A percentile compares a stretch with the other conserved stretches of the same genome.
These are phyloP conservation scores for Drosophila nigrodunni DNA, from an alignment of 1,140 invertebrate genomes.

Conservation along the genomic window DNA sequence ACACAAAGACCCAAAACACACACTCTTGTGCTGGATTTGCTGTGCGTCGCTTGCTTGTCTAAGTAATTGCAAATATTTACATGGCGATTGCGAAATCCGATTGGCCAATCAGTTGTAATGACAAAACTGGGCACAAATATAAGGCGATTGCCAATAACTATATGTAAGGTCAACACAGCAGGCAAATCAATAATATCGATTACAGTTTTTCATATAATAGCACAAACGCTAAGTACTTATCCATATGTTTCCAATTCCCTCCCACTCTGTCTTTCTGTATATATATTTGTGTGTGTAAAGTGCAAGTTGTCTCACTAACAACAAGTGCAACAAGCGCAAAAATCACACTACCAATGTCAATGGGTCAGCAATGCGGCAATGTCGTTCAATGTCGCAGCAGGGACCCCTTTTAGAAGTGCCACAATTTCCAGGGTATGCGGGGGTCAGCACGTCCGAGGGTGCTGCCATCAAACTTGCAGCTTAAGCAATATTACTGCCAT, in stretches of 20 bases:
- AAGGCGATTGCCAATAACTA: slow-evolving; percentile 32
- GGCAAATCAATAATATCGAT: slow-evolving; percentile 75
- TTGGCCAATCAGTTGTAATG: slow-evolving; percentile 75
- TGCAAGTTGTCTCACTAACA: slow-evolving; percentile 14
- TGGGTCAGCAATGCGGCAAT: slow-evolving; percentile 46
- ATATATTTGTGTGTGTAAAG: slow-evolving; percentile 21
- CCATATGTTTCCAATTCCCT: not conserved
- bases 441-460: too few species aligned
- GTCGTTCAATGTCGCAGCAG: slow-evolving; percentile 12
- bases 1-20: not conserved
- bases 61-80: slow-evolving; percentile 57
- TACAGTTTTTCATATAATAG: slow-evolving; percentile 25
- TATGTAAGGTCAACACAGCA: slow-evolving; percentile 37
- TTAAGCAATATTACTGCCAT: slow-evolving; percentile 24
- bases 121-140: slow-evolving; percentile 69
- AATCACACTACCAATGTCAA: slow-evolving; percentile 41
- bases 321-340: slow-evolving; percentile 33
- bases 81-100: slow-evolving; percentile 48
- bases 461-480: slow-evolving; percentile 37
- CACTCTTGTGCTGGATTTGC: not conserved
- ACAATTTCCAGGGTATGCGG: not conserved
- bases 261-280: not conserved
- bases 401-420: slow-evolving; percentile 1
- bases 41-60: not conserved
- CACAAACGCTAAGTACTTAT: slow-evolving; percentile 4